These are phyloP conservation scores for Cheilosia urbana DNA, from an alignment of 2,888 invertebrate genomes.

Conservation along the genomic window DNA sequence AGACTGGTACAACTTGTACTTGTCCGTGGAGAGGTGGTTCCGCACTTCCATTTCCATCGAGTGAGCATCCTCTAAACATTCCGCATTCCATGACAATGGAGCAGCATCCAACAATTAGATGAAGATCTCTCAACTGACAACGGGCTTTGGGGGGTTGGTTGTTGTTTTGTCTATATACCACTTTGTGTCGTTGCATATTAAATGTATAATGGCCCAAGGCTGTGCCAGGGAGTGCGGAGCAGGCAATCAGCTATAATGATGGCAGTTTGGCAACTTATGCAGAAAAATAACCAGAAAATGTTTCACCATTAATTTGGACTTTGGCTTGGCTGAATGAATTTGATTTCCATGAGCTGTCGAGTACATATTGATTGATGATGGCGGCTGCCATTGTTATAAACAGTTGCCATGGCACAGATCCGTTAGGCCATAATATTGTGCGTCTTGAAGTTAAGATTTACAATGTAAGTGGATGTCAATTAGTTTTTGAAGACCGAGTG, in stretches of 20 bases:
- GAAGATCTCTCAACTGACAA: constrained; percentile 39
- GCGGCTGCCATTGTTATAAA: background rate
- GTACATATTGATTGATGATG: constrained; percentile 12
- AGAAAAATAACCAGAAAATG: constrained; percentile 2
- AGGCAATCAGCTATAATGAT: constrained; percentile 49
- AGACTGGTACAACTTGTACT: constrained; percentile 18
- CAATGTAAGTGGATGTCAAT: background rate
- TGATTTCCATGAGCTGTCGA: constrained; percentile 1
- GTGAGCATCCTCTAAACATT: constrained; percentile 42
- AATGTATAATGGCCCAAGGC: constrained; percentile 61
- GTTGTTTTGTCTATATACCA: constrained; percentile 14
- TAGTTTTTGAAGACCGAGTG: too few species aligned
- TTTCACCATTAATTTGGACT: constrained; percentile 9
- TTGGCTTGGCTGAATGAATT: background rate
- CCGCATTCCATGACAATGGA: constrained; percentile 39
- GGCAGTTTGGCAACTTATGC: constrained; percentile 37
- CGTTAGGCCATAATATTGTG: constrained; percentile 2
- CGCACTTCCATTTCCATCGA: constrained; percentile 1
- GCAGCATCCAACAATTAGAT: constrained; percentile 60
- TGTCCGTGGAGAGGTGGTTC: constrained; percentile 12
- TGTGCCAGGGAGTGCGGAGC: constrained; percentile 7
- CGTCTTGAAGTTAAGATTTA: background rate
- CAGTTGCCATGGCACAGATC: constrained; percentile 11
- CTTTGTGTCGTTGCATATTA: constrained; percentile 32
- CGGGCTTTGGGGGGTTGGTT: constrained; percentile 14